Evolutionary conservation across 2,797 vertebrate species (phyloP), one percentile per base, ranked within the genome.

Genomic region (Sparus aurata): DNA sequence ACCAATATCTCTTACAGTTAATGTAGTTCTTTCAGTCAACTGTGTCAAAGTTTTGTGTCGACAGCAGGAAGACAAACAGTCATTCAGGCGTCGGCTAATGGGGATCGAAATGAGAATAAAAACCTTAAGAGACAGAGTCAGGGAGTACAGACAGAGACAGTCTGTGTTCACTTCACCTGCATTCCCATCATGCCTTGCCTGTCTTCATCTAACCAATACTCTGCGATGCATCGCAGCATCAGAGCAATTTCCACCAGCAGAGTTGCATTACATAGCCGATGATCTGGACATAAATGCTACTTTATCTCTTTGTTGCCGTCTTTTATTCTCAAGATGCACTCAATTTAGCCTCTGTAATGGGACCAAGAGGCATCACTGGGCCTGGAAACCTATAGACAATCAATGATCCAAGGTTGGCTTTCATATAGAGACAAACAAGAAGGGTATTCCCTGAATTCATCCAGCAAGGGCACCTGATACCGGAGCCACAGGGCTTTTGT

Each of bases 181-280:
- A 74, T 74, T 90, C 87, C 88, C 86, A 82, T 84, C 82, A 89
- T 83, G 85, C 75, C 68, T 79, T 77, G 72, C 80, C 43, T 4
- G 61, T 74, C 80, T 88, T 79, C 69, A 68, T 83, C 83, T 74
- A 69, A 68, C 69, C 82, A 78, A 79, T 77, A 77, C 63, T 80
- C 64, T 12, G 73, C 2, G 49, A 70, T 23, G 73, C 74, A 59
- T 71, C 18, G 9, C 65, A 55, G 64, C 75, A 69, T 72, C 78
- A 60, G 55, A 63, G 75, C 79, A 64, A 76, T 87, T 85, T 83
- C 70, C 71, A 75, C 43, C 72, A 17, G 60, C 67, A 68, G 69
- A 73, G 71, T 53, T 54, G 63, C 61, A 72, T 88, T 87, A 83
- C 86, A 75, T 12, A 66, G 78, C 64, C 57, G 3, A 62, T 52